Conservation (phyloP, 2,888 invertebrate genomes). For the Melieria picta region DNA sequence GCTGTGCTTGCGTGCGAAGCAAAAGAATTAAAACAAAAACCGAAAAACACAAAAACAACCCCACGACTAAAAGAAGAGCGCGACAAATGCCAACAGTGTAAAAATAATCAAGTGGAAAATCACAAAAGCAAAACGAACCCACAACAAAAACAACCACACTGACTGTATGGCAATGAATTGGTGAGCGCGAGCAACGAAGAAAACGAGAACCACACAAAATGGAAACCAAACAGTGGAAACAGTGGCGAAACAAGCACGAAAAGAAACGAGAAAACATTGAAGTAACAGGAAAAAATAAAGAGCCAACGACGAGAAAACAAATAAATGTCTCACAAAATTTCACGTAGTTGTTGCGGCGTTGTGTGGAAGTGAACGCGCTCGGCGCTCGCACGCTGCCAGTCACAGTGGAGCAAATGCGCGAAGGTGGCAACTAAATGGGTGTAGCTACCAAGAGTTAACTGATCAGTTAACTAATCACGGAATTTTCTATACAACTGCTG, state of each 20-base stretch:
- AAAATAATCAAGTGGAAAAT: conserved; percentile 13
- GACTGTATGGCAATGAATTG: conserved; percentile 10
- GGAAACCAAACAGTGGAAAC: not conserved
- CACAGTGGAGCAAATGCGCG: not conserved
- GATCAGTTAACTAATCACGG: too few relatives aligned
- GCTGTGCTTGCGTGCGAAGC: conserved; percentile 22
- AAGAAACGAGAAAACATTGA: conserved; percentile 17
- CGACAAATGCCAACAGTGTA: not conserved
- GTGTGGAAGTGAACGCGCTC: too few relatives aligned
- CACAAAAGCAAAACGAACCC: not conserved
- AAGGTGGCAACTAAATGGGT: not conserved
- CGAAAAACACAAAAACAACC: conserved; percentile 34
- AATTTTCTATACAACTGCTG: too few relatives aligned
- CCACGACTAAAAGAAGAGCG: conserved; percentile 9
- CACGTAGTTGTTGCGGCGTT: too few relatives aligned
- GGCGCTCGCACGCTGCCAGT: too few relatives aligned
- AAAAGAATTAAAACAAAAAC: conserved; percentile 57
- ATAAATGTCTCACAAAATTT: not conserved
- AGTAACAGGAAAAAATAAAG: not conserved
- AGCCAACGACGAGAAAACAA: not conserved
- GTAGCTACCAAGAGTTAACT: too few relatives aligned
- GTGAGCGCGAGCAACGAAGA: conserved; percentile 9
- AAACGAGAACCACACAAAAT: conserved; percentile 1
- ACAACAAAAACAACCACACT: not conserved
- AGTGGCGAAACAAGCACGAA: not conserved